A percentile compares a stretch with the other conserved stretches of the same genome.
phyloP scores from a whole-genome alignment of 2,113 vertebrate species.

The Pseudolaguvia tuberculata region DNA sequence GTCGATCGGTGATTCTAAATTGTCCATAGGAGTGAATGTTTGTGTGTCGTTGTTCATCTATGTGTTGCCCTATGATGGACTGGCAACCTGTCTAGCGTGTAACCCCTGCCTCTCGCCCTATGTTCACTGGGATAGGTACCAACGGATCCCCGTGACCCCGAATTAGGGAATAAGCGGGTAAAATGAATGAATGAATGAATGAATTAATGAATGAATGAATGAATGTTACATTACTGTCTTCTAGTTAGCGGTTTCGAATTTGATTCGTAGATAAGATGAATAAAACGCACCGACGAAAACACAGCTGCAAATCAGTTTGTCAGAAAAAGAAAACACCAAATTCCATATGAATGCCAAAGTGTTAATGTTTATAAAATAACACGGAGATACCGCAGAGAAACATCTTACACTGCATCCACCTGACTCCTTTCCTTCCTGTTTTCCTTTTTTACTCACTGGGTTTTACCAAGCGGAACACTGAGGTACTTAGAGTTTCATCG shows the following conservation, averaged over 20 bases:
- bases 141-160: no score
- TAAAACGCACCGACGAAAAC: background rate
- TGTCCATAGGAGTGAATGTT: no score
- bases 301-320: background rate
- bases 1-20: no score
- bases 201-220: no score
- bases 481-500: background rate
- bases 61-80: no score
- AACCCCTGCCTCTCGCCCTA: no score
- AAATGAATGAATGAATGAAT: no score
- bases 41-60: no score
- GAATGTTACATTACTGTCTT: background rate
- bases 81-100: no score
- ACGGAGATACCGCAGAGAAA: background rate
- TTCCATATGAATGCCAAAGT: background rate
- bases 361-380: background rate
- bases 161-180: no score
- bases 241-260: background rate
- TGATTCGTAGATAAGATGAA: background rate
- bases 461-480: background rate
- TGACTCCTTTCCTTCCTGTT: constrained; percentile 22
- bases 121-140: no score
- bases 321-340: background rate
- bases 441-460: background rate
- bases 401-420: constrained; percentile 18